Evolutionary conservation across 2,888 invertebrate species (phyloP).

Genomic region (Prenolepis imparis): DNA sequence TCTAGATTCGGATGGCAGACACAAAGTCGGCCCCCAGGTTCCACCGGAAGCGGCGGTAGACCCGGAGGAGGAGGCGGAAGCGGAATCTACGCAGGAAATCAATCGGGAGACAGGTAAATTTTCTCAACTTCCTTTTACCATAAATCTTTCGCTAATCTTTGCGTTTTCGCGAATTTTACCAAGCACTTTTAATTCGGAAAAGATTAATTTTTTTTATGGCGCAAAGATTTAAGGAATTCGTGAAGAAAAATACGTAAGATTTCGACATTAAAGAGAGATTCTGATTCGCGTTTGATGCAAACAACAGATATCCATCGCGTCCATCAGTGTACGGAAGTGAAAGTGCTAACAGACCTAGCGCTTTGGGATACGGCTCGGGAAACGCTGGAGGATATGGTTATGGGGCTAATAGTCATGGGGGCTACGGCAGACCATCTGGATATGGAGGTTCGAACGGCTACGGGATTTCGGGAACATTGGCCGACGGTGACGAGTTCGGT

Average conservation of each 20-base stretch:
- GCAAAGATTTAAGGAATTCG: neutral
- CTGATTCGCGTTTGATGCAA: neutral
- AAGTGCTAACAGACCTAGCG: slow-evolving; percentile 61
- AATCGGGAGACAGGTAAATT: slow-evolving; percentile 74
- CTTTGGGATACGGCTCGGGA: slow-evolving; percentile 68
- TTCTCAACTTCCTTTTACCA: neutral
- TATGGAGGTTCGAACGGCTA: slow-evolving; percentile 66
- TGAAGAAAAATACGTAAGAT: neutral
- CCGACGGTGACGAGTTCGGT: slow-evolving; percentile 76
- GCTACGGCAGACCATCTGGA: slow-evolving; percentile 68
- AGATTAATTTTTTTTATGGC: neutral
- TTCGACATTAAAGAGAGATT: neutral
- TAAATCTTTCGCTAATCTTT: slow-evolving; percentile 25
- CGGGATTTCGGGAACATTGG: slow-evolving; percentile 76
- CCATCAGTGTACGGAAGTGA: slow-evolving; percentile 69
- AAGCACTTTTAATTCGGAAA: neutral
- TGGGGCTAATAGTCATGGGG: slow-evolving; percentile 71
- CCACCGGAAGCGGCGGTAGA: slow-evolving; percentile 62
- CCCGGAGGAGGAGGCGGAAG: slow-evolving; percentile 55
- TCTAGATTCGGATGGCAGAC: slow-evolving; percentile 75
- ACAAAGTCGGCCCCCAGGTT: slow-evolving; percentile 67
- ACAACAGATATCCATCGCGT: slow-evolving; percentile 71
- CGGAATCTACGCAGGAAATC: slow-evolving; percentile 60
- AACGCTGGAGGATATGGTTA: slow-evolving; percentile 61
- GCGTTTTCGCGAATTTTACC: neutral